Base-by-base conservation (phyloP, 2,113 vertebrate genomes). In the Leptocoma aspasia region DNA sequence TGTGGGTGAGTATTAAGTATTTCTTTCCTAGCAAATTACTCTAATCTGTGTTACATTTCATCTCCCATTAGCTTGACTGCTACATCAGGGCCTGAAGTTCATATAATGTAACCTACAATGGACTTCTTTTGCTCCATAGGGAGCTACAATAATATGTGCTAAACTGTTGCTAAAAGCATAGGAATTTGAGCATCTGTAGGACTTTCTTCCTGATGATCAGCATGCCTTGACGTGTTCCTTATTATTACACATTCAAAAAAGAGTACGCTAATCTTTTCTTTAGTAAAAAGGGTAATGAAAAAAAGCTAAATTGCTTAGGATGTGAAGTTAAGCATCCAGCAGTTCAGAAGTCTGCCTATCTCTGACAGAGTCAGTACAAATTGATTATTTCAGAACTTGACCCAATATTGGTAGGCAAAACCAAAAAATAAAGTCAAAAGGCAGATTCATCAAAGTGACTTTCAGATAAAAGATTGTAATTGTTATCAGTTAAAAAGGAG, bases 41-140 rank as follows among this genome's bases (percentile, higher is more conserved):
- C 8, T 42, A 7, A 37, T 30, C 28, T n/a, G 4, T 30, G 4
- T 23, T 90, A 37, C 22, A 10, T 61, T 94, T 70, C 27, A 95
- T 41, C 76, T 95, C 35, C 60, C 33, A 16, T 63, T 80, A 79
- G 24, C 57, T 27, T 16, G 8, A 37, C 16, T 66, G 21, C 44
- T 86, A 5, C n/a, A 54, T 28, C 39, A 89, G 79, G 28, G 45
- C 64, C 22, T 54, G 42, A 89, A 33, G 26, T 66, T 91, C n/a
- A 30, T 6, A 14, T 23, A 83, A 57, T 9, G 12, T 71, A 82
- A 69, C 15, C 45, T 19, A n/a, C 0, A 0, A 41, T 49, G 13
- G 79, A 26, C 17, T 42, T 41, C 19, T 45, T 65, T 27, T 35
- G 5, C 50, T 53, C 31, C 18, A 3, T 10, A 9, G 39, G 19